A percentile compares a stretch with the other conserved stretches of the same genome.
These are phyloP conservation scores for Cistogaster globosa DNA, from an alignment of 2,888 invertebrate species.

Conservation along the genomic window DNA sequence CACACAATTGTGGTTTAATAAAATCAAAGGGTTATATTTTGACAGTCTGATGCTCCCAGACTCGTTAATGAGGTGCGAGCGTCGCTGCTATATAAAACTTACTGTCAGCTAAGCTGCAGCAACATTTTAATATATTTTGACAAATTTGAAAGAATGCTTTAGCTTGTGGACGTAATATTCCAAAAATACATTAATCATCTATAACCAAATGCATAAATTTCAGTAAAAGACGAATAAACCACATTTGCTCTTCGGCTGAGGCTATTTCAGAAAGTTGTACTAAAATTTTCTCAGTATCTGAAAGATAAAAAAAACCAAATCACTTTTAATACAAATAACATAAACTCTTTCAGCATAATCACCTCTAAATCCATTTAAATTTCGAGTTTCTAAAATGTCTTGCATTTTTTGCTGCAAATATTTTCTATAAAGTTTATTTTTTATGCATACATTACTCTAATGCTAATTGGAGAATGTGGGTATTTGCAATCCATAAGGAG, in stretches of 20 bases:
- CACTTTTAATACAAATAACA: background rate
- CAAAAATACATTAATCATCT: conserved; percentile 88
- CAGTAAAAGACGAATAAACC: conserved; percentile 94
- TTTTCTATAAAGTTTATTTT: too few species aligned
- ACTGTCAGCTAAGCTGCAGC: too few species aligned
- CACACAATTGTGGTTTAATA: conserved; percentile 94
- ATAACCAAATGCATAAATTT: conserved; percentile 92
- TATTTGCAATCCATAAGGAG: too few species aligned
- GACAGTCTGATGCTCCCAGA: conserved; percentile 68
- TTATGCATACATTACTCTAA: too few species aligned
- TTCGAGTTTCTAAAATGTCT: too few species aligned
- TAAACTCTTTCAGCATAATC: too few species aligned
- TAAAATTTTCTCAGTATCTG: conserved; percentile 85
- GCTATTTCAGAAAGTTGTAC: conserved; percentile 87
- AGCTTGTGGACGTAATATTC: conserved; percentile 91
- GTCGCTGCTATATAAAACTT: conserved; percentile 53
- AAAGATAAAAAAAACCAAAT: background rate
- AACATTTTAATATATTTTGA: conserved; percentile 87
- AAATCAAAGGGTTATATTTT: conserved; percentile 88
- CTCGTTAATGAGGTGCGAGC: conserved; percentile 42
- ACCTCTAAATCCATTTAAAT: too few species aligned
- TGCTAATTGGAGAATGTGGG: too few species aligned
- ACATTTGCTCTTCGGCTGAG: conserved; percentile 92
- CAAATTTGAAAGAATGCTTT: conserved; percentile 89
- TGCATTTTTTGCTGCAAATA: too few species aligned